Evolutionary conservation across 2,113 vertebrate species (phyloP).

Genomic region (Fukomys damarensis): DNA sequence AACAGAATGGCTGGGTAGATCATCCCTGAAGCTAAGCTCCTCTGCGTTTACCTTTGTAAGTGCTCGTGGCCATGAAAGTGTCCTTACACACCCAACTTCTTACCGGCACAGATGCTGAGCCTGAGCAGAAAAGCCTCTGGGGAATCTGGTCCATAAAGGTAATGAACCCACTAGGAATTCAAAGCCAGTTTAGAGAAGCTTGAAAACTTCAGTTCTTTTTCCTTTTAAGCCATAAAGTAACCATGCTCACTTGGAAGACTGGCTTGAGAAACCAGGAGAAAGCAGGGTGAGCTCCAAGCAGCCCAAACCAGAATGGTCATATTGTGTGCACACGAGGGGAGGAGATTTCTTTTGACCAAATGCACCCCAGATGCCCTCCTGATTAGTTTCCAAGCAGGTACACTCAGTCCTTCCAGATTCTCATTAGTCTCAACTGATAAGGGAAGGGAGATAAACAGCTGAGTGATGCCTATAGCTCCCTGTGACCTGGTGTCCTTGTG

Average conservation of each 20-base stretch:
- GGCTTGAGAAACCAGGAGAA: slow-evolving; percentile 4
- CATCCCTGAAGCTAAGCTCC: neutral
- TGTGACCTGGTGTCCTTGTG: neutral
- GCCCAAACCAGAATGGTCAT: neutral
- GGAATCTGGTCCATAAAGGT: neutral
- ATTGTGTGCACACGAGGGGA: neutral
- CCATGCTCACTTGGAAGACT: neutral
- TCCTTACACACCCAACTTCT: neutral
- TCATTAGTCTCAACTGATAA: slow-evolving; percentile 19
- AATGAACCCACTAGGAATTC: neutral
- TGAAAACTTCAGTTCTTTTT: slow-evolving; percentile 27
- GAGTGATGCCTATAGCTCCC: neutral
- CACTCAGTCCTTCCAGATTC: slow-evolving; percentile 22
- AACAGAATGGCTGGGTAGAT: neutral
- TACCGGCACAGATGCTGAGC: neutral
- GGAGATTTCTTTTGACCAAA: neutral
- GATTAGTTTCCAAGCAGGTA: slow-evolving; percentile 22
- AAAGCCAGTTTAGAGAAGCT: slow-evolving; percentile 12
- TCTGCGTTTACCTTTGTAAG: neutral
- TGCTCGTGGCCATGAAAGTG: neutral
- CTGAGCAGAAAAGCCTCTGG: neutral
- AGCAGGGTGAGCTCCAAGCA: neutral
- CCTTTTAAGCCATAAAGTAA: neutral
- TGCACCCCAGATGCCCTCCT: neutral
- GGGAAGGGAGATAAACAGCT: neutral